A percentile compares a stretch with the other conserved stretches of the same genome.
These are phyloP conservation scores for Eriocheir sinensis DNA, from an alignment of 1,140 invertebrate species.

Conservation along the genomic window DNA sequence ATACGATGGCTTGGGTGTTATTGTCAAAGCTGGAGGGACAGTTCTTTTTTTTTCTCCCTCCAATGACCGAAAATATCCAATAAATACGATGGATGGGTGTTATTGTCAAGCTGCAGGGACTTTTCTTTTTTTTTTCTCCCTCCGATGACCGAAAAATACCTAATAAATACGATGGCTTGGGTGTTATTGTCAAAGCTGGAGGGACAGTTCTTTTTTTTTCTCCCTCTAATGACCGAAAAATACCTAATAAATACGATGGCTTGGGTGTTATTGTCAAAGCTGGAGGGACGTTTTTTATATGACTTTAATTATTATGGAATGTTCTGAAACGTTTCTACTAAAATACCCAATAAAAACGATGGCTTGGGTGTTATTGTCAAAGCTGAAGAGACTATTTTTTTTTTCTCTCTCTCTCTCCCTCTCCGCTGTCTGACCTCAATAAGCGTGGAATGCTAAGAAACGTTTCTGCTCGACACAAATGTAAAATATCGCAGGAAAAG, in stretches of 20 bases:
- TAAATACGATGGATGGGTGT: no score
- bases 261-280: no score
- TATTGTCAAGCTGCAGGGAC: no score
- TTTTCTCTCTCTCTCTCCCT: background rate
- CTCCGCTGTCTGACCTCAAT: no score
- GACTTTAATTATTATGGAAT: no score
- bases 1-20: background rate
- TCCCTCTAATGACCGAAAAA: no score
- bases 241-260: no score
- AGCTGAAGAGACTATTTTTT: background rate
- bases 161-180: background rate
- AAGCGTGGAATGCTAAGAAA: background rate
- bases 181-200: background rate
- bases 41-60: background rate
- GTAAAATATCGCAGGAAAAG: background rate
- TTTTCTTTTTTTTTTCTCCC: no score
- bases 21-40: background rate
- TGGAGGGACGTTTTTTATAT: no score
- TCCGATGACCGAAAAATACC: background rate
- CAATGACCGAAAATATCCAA: no score
- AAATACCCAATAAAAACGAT: conserved; percentile 8
- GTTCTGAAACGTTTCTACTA: no score
- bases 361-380: background rate
- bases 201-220: background rate
- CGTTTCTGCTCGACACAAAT: background rate